Conservation (phyloP, 53 echinoderm and acorn worm species). For the Astropecten irregularis region DNA sequence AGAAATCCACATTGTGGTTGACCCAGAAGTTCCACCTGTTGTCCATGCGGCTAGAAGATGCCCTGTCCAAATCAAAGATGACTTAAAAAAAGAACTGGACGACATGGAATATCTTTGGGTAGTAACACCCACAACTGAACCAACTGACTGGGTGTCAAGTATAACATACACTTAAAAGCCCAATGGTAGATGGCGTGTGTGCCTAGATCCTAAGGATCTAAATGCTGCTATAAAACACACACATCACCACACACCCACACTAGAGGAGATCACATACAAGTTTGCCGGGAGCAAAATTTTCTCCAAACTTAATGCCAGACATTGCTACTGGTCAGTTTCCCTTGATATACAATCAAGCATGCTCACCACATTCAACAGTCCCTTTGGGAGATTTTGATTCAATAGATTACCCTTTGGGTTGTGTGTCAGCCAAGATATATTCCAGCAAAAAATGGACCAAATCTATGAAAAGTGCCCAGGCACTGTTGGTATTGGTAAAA, state of each 20-base stretch:
- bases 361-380: slow-evolving; percentile 77
- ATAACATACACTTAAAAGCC: slow-evolving; percentile 42
- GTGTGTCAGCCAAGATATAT: slow-evolving; percentile 65
- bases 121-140: slow-evolving; percentile 41
- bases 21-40: slow-evolving; percentile 41
- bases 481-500: slow-evolving; percentile 48
- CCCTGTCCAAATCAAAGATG: slow-evolving; percentile 50
- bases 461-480: slow-evolving; percentile 73
- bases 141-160: slow-evolving; percentile 71
- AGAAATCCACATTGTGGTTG: slow-evolving; percentile 38
- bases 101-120: slow-evolving; percentile 53
- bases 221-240: slow-evolving; percentile 66
- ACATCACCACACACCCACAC: slow-evolving; percentile 64
- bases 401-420: slow-evolving; percentile 69
- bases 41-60: slow-evolving; percentile 59
- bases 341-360: slow-evolving; percentile 48
- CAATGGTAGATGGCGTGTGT: slow-evolving; percentile 53
- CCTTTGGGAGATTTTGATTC: slow-evolving; percentile 70
- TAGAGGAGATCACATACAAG: slow-evolving; percentile 67
- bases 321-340: slow-evolving; percentile 76
- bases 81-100: slow-evolving; percentile 67
- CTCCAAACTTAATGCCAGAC: slow-evolving; percentile 71
- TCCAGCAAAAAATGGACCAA: slow-evolving; percentile 73
- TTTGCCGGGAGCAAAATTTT: slow-evolving; percentile 51
- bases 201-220: slow-evolving; percentile 75